Conservation (phyloP, 2,888 invertebrate genomes). For the Diarsia brunnea region DNA sequence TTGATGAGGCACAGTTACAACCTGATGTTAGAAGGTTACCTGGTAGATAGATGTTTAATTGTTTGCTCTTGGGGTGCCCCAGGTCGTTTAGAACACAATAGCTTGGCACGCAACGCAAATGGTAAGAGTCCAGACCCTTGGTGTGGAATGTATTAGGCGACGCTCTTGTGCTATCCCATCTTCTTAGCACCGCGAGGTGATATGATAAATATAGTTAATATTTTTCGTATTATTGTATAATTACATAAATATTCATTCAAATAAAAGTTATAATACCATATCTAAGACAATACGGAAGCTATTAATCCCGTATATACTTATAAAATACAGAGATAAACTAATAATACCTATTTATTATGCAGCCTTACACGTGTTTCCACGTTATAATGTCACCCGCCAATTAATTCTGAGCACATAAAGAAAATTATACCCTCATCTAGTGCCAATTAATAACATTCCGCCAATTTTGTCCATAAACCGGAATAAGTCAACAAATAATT, state of each 20-base stretch:
- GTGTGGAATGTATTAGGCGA: no score
- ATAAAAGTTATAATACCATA: not conserved
- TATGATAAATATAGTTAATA: no score
- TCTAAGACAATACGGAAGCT: conserved; percentile 39
- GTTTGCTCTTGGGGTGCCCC: no score
- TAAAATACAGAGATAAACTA: conserved; percentile 23
- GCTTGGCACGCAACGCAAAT: no score
- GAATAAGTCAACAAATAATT: conserved; percentile 62
- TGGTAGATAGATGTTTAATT: conserved; percentile 2
- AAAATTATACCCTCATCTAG: conserved; percentile 38
- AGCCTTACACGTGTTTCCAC: conserved; percentile 50
- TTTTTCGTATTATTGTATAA: no score
- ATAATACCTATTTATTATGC: conserved; percentile 11
- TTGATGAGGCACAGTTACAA: not conserved
- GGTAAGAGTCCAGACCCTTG: no score
- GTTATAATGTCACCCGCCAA: conserved; percentile 23
- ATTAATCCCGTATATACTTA: conserved; percentile 18
- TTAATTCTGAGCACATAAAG: conserved; percentile 20
- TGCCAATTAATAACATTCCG: conserved; percentile 52
- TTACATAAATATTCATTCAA: not conserved
- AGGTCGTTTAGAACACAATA: no score
- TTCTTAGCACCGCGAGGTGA: no score
- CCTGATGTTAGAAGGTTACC: conserved; percentile 17
- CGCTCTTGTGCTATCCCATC: no score
- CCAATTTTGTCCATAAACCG: conserved; percentile 53